These are phyloP conservation scores for Cyphomyrmex costatus DNA, from an alignment of 1,140 invertebrate genomes.

Conservation along the genomic window DNA sequence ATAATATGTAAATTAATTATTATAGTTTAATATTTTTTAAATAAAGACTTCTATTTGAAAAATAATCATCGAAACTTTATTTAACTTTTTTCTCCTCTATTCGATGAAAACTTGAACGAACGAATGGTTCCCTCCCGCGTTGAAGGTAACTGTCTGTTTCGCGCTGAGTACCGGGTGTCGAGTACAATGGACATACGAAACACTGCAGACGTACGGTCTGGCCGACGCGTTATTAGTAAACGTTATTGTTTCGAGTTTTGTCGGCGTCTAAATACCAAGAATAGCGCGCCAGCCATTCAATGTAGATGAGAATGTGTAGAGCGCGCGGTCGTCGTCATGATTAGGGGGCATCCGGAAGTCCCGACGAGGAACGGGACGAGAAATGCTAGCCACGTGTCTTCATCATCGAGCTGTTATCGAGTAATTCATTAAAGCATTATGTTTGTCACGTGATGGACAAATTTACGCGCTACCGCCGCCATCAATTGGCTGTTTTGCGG, in stretches of 20 bases:
- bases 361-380: background rate
- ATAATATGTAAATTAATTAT: no score
- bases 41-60: no score
- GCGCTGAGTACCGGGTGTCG: background rate
- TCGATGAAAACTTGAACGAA: background rate
- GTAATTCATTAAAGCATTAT: constrained; percentile 23
- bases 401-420: constrained; percentile 2
- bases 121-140: background rate
- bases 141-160: background rate
- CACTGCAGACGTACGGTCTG: background rate
- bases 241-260: background rate
- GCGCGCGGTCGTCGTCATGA: background rate
- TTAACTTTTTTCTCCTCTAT: no score
- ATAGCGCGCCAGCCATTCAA: constrained; percentile 13
- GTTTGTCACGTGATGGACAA: background rate
- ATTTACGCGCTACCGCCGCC: background rate
- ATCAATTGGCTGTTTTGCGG: background rate
- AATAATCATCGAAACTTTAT: no score
- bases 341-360: background rate
- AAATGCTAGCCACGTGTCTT: constrained; percentile 6
- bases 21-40: no score
- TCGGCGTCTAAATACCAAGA: background rate
- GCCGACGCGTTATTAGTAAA: background rate
- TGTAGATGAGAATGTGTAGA: constrained; percentile 33
- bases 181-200: background rate